Evolutionary conservation across 23 tunicate species (phyloP).

Genomic region (Corella eumyota): DNA sequence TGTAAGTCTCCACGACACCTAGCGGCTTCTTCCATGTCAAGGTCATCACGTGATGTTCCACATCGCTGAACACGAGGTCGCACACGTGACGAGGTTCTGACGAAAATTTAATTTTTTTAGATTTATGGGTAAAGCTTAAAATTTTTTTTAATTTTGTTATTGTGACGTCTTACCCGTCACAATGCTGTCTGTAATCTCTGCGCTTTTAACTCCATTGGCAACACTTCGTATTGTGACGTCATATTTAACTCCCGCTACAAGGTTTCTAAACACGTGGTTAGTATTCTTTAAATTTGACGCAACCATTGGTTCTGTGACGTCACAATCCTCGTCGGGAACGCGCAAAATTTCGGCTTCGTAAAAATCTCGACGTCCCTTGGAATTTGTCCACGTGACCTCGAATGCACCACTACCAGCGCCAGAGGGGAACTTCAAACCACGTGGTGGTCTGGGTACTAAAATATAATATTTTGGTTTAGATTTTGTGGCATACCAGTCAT

Average conservation of each 20-base stretch:
- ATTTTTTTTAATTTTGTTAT: background rate
- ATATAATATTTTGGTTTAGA: background rate
- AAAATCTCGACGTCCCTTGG: slow-evolving; percentile 43
- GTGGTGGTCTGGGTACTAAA: slow-evolving; percentile 65
- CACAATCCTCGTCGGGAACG: slow-evolving; percentile 15
- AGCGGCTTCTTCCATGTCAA: slow-evolving; percentile 61
- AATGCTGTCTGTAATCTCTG: slow-evolving; percentile 21
- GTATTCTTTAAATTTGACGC: slow-evolving; percentile 11
- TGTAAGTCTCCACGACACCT: slow-evolving; percentile 66
- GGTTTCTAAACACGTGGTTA: slow-evolving; percentile 21
- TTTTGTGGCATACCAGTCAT: no score
- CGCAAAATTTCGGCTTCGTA: slow-evolving; percentile 20
- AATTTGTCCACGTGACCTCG: slow-evolving; percentile 43
- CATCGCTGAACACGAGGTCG: slow-evolving; percentile 47
- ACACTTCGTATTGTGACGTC: slow-evolving; percentile 38
- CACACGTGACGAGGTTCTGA: slow-evolving; percentile 76
- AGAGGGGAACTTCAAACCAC: slow-evolving; percentile 22
- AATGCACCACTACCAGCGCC: slow-evolving; percentile 16
- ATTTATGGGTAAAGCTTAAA: background rate
- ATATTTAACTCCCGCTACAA: slow-evolving; percentile 62
- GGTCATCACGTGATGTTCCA: slow-evolving; percentile 66
- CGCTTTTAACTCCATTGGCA: slow-evolving; percentile 44
- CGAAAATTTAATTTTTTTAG: background rate
- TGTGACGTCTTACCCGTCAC: slow-evolving; percentile 27
- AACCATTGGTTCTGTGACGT: slow-evolving; percentile 25